Evolutionary conservation across 2,888 invertebrate species (phyloP), one percentile per base, ranked within the genome.

Genomic region (Athripsodes cinereus): DNA sequence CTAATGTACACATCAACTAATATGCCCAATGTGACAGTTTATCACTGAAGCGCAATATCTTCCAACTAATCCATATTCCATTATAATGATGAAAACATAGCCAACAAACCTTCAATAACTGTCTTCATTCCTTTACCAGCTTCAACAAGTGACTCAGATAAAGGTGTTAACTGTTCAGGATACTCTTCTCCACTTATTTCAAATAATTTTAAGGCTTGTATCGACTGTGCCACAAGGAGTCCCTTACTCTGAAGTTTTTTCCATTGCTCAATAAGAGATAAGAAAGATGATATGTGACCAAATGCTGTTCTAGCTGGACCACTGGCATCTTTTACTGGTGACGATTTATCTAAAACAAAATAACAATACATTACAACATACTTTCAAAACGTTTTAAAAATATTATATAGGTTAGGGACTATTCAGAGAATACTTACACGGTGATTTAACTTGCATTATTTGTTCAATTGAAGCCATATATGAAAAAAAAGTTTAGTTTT

Each of bases 301-400:
- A 71, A 76, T 6, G 76, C 72, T 0, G 74, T 75, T 67, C 72
- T 76, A 1, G 74, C 70, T 40, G 76, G 66, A 2, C 71, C 75
- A 22, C 71, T 68, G 19, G 67, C 67, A 53, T 74, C 72, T 67
- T 74, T 75, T 58, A 66, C 71, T 6, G 74, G 73, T 19, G 72
- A 69, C 31, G 67, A 64, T 18, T 56, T 56, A 22, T 49, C 55
- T 59, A 8, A 26, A 58, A 58, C 5, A 10, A 26, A 26, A 26
- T 26, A 26, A 26, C 10, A 26, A n/a, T n/a, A n/a, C n/a, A n/a
- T n/a, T n/a, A n/a, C n/a, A n/a, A n/a, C n/a, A n/a, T n/a, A n/a
- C n/a, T n/a, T n/a, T n/a, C n/a, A 6, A 31, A n/a, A 19, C 35
- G 31, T 52, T 6, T 26, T 26, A 26, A 6, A 26, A 10, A 26